These are phyloP conservation scores for Collichthys lucidus DNA, from an alignment of 2,113 vertebrate genomes.

Conservation along the genomic window DNA sequence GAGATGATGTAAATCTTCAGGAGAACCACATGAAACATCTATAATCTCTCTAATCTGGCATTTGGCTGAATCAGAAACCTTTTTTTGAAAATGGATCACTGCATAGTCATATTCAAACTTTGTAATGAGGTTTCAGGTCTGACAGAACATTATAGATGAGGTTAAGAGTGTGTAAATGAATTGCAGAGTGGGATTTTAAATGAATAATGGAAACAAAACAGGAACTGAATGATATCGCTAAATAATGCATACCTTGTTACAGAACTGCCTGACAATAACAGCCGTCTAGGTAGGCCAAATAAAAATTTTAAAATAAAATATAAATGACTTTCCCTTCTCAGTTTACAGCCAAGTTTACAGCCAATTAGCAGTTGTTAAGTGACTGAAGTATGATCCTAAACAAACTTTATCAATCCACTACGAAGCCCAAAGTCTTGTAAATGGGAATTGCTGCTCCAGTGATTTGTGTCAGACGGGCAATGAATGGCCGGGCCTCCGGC, in stretches of 20 bases:
- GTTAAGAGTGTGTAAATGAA: conserved; percentile 6
- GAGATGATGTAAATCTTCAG: conserved; percentile 26
- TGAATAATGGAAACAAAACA: conserved; percentile 24
- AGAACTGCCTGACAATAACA: conserved; percentile 4
- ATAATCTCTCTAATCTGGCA: conserved; percentile 33
- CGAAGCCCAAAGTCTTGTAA: conserved; percentile 24
- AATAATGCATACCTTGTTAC: conserved; percentile 8
- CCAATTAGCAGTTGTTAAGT: conserved; percentile 26
- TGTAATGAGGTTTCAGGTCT: background rate
- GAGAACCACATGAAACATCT: conserved; percentile 2
- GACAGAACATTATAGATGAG: background rate
- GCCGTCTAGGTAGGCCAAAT: background rate
- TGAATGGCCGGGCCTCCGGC: conserved; percentile 31
- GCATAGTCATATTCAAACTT: background rate
- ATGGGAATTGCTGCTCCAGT: conserved; percentile 12
- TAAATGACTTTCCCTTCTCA: background rate
- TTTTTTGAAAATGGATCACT: background rate
- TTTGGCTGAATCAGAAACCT: background rate
- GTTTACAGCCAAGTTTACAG: conserved; percentile 14
- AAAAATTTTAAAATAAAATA: conserved; percentile 8
- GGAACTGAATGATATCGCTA: background rate
- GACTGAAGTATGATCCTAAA: conserved; percentile 7
- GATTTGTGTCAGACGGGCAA: conserved; percentile 52
- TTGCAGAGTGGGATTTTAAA: background rate
- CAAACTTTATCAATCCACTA: conserved; percentile 15